Evolutionary conservation across 2,113 vertebrate genomes (phyloP).

Genomic region (Pelmatolapia mariae): DNA sequence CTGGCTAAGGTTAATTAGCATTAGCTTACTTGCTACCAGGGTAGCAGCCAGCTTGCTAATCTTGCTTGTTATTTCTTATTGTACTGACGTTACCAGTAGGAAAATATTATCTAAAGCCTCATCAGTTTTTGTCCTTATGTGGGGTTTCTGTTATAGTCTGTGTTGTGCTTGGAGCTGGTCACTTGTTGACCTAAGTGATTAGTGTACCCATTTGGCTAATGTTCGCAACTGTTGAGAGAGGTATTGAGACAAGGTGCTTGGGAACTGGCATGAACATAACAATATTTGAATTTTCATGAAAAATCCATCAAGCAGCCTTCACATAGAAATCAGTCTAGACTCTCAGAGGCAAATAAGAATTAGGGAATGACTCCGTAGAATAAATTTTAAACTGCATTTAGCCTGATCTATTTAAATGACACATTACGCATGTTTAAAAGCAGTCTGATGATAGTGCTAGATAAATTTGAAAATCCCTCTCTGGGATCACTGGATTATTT

Average conservation of each 20-base stretch:
- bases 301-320: background rate
- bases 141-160: background rate
- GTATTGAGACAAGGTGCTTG: background rate
- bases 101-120: background rate
- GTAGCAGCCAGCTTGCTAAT: background rate
- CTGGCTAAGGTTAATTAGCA: background rate
- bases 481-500: background rate
- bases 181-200: background rate
- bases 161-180: background rate
- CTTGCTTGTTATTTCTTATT: background rate
- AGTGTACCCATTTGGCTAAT: background rate
- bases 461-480: background rate
- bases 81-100: background rate
- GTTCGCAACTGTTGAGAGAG: background rate
- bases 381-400: background rate
- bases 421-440: background rate
- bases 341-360: background rate
- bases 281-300: background rate
- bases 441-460: background rate
- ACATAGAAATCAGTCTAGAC: background rate
- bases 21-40: background rate
- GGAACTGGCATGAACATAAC: background rate
- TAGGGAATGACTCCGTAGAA: background rate
- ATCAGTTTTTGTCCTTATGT: background rate
- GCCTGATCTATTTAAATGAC: background rate